Conservation (phyloP, 2,113 vertebrate species). For the Clarias macrocephalus region DNA sequence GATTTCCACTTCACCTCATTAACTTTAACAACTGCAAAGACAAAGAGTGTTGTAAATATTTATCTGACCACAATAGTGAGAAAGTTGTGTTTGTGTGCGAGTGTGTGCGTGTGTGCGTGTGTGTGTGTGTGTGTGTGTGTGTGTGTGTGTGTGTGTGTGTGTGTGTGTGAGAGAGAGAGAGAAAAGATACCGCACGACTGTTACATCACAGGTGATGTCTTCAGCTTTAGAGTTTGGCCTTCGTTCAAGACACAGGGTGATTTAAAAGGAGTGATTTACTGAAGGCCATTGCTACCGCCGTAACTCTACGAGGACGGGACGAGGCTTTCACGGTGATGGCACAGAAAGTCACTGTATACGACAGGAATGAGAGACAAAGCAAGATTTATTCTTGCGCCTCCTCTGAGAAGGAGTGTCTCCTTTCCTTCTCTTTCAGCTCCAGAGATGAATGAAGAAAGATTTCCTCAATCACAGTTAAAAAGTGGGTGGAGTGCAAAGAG, state of each 20-base stretch:
- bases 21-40: conserved; percentile 31
- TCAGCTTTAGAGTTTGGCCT: background rate
- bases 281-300: conserved; percentile 26
- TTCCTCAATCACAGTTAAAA: conserved; percentile 51
- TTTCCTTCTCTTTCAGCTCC: conserved; percentile 34
- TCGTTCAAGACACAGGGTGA: background rate
- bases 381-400: conserved; percentile 51
- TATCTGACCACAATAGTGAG: conserved; percentile 28
- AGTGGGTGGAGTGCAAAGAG: conserved; percentile 29
- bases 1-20: background rate
- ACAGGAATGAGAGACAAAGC: conserved; percentile 29
- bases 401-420: conserved; percentile 32
- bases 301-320: conserved; percentile 12
- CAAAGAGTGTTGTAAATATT: conserved; percentile 6
- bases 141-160: too few species aligned
- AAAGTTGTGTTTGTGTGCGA: conserved; percentile 4
- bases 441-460: conserved; percentile 33
- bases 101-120: conserved; percentile 24
- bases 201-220: conserved; percentile 31
- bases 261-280: conserved; percentile 45
- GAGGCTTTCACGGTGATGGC: conserved; percentile 28
- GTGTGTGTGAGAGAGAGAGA: too few species aligned
- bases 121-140: background rate
- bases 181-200: conserved; percentile 17
- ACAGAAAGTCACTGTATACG: conserved; percentile 23